Evolutionary conservation across 2,797 vertebrate species (phyloP).

Genomic region (Tokudaia muenninki): DNA sequence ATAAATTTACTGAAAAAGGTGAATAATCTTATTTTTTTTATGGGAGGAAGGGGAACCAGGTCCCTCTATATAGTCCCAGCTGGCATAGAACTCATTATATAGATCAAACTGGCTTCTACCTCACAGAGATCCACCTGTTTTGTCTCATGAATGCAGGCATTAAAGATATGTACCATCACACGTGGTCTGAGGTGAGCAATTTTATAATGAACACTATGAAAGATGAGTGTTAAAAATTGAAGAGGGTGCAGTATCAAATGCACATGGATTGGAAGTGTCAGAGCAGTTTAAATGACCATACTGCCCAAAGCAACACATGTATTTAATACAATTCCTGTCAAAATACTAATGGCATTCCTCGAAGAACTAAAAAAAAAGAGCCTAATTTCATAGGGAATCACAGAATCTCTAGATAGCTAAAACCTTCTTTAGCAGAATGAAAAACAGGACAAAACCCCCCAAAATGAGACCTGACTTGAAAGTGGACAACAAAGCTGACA

Average conservation of each 20-base stretch:
- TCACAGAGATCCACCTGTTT: not conserved
- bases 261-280: not conserved
- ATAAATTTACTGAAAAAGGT: not conserved
- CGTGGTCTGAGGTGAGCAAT: not conserved
- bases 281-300: not conserved
- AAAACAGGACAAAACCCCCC: not conserved
- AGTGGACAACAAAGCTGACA: not conserved
- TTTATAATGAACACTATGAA: not conserved
- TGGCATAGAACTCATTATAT: too few species aligned
- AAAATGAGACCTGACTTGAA: not conserved
- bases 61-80: not conserved
- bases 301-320: not conserved
- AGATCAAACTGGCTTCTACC: not conserved
- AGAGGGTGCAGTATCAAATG: not conserved
- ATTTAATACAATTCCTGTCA: not conserved
- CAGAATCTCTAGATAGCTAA: not conserved
- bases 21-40: not conserved
- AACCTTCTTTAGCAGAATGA: not conserved
- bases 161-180: not conserved
- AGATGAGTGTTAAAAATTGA: not conserved
- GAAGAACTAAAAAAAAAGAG: not conserved
- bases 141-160: not conserved
- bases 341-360: not conserved
- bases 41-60: not conserved
- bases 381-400: not conserved